Evolutionary conservation across 2,113 vertebrate species (phyloP).

Genomic region (Zapus hudsonius): DNA sequence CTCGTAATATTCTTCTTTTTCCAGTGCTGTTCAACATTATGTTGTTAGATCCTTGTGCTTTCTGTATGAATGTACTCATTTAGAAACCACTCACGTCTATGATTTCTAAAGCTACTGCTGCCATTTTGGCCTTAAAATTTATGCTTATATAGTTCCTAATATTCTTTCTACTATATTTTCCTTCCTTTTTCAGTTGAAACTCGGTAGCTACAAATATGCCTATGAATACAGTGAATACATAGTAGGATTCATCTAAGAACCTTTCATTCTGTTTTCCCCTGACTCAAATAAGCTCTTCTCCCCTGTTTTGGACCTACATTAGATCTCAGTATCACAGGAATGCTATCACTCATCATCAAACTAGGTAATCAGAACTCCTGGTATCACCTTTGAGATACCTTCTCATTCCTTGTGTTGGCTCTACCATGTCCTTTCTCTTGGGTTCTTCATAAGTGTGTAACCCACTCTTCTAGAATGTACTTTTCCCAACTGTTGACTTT

Average conservation of each 20-base stretch:
- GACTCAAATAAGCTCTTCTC: background rate
- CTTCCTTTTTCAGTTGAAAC: background rate
- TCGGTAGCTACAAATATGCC: background rate
- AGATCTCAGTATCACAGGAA: background rate
- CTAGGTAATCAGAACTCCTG: background rate
- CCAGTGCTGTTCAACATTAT: too few relatives aligned
- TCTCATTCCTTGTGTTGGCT: background rate
- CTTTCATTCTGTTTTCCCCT: background rate
- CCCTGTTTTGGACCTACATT: fast-evolving
- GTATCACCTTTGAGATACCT: background rate
- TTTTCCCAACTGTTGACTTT: background rate
- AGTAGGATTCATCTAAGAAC: background rate
- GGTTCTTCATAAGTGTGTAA: background rate
- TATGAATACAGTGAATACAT: too few relatives aligned
- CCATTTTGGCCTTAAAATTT: background rate
- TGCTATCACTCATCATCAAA: background rate
- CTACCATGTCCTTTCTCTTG: background rate
- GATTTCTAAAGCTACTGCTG: background rate
- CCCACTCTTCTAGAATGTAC: background rate
- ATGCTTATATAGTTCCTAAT: background rate
- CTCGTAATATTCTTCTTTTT: background rate
- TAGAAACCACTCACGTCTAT: background rate
- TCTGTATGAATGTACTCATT: background rate
- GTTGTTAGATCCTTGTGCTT: background rate
- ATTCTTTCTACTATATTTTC: background rate